Evolutionary conservation across 2,888 invertebrate species (phyloP), one percentile per base, ranked within the genome.

Genomic region (Gymnoscelis rufifasciata): DNA sequence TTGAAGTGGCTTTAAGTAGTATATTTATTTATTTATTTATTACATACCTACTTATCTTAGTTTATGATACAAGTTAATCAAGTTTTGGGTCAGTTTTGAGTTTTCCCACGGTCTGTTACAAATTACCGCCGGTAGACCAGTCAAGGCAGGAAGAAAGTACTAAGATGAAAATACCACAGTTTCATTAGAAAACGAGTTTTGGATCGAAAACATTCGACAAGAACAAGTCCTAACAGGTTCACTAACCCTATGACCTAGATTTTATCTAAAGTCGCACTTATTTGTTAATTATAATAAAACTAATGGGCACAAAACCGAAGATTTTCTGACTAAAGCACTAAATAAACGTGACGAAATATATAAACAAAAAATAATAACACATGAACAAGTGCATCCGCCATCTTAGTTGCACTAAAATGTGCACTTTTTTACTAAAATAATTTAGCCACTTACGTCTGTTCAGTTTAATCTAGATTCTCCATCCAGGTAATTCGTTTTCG

Each of bases 161-260:
- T 15, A 10, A 5, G 14, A 14, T 13, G n/a, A 33, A 14, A 14
- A 33, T 7, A 33, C 15, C 14, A 33, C 31, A 33, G 10, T 2
- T 10, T 15, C 15, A 33, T 1, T n/a, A 33, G 2, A 30, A 38
- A 35, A 15, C 35, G n/a, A 24, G 33, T 19, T 38, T 19, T 7
- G 3, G 7, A 24, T n/a, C n/a, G n/a, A 13, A n/a, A n/a, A 13
- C 15, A 27, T 39, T 38, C 15, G 47, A 46, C 51, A 51, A 56
- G 58, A 58, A 74, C 83, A 74, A 51, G 82, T 81, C 63, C 39
- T 48, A 65, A 82, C 80, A 79, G 56, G 82, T 82, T 81, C 77
- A 68, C 40, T 68, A 74, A 80, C 76, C 78, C 65, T 48, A 29
- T 10, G 65, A 72, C 66, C 62, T 60, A 53, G 38, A 54, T 53